A percentile compares a stretch with the other conserved stretches of the same genome.
Evolutionary conservation across 2,888 invertebrate genomes (phyloP).

Genomic region (Geophilus truncorum): DNA sequence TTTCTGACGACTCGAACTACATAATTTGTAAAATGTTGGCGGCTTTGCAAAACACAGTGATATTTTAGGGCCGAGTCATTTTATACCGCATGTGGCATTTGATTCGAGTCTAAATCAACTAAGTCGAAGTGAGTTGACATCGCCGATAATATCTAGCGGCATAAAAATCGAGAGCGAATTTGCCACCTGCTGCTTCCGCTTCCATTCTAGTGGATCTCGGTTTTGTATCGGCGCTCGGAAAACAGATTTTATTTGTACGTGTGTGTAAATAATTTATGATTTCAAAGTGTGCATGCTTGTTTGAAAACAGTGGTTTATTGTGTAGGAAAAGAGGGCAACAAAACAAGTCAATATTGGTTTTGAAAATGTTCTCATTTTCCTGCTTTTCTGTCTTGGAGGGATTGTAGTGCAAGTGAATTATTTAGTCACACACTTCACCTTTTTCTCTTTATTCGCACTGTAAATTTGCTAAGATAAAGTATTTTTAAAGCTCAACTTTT

Average conservation of each 20-base stretch:
- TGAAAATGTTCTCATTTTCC: not conserved
- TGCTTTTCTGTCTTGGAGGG: not conserved
- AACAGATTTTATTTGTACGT: not conserved
- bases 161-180: not conserved
- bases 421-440: not conserved
- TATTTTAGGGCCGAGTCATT: not conserved
- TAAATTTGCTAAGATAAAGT: not conserved
- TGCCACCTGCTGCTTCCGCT: constrained; percentile 7
- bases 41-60: not conserved
- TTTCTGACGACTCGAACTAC: not conserved
- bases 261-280: constrained; percentile 5
- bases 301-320: not conserved
- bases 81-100: not conserved
- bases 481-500: not conserved
- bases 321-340: not conserved
- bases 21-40: not conserved
- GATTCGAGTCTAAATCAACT: not conserved
- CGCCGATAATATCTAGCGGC: not conserved
- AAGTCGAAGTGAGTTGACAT: not conserved
- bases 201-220: not conserved
- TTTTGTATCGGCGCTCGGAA: not conserved
- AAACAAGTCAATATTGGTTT: not conserved
- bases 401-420: not conserved
- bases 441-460: not conserved
- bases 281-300: not conserved